These are phyloP conservation scores for Hylaea fasciaria DNA, from an alignment of 2,888 invertebrate species.

Conservation along the genomic window DNA sequence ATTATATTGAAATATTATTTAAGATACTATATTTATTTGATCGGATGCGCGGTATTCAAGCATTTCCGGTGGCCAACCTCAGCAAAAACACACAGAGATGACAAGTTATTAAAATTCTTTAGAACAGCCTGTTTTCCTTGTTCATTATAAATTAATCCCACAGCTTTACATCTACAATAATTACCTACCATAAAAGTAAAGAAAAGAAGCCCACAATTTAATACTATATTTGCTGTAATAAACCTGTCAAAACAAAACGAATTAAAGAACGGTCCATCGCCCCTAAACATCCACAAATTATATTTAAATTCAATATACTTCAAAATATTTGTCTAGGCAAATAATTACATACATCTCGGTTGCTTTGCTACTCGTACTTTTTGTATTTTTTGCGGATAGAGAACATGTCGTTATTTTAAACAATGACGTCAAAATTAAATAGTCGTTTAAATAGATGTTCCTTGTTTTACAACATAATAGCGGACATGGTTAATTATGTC, in stretches of 20 bases:
- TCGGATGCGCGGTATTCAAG: not conserved
- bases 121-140: too few relatives aligned
- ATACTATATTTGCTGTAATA: conserved; percentile 5
- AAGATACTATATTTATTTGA: too few relatives aligned
- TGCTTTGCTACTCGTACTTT: not conserved
- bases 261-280: conserved; percentile 9
- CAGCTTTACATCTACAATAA: not conserved
- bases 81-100: too few relatives aligned
- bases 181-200: not conserved
- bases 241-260: not conserved
- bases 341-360: not conserved
- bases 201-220: conserved; percentile 4
- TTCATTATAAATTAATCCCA: not conserved
- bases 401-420: conserved; percentile 34
- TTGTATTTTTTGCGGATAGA: conserved; percentile 13
- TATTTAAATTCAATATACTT: not conserved
- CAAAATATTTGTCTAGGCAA: conserved; percentile 3
- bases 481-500: conserved; percentile 50
- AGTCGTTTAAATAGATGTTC: conserved; percentile 40
- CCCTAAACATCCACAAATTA: conserved; percentile 12
- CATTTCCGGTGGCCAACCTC: not conserved
- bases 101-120: too few relatives aligned
- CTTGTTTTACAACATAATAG: conserved; percentile 52
- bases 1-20: not conserved
- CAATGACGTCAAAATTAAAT: conserved; percentile 44